Base-by-base conservation (phyloP, 2,888 invertebrate genomes). In the Spisula subtruncata region DNA sequence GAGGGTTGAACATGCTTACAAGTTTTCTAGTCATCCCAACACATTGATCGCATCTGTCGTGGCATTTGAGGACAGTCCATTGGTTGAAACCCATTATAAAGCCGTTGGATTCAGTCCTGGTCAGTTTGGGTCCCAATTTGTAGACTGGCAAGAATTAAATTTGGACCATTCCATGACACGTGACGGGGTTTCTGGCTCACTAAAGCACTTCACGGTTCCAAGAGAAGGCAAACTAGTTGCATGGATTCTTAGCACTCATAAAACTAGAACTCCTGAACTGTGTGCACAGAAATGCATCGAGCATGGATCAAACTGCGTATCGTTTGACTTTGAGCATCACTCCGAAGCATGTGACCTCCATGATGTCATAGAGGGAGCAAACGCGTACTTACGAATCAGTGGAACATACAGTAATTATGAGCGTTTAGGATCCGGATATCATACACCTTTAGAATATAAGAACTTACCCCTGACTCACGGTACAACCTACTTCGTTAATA, bases 81-180 rank as follows among this genome's bases (percentile, higher is more conserved):
- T 95, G n/a, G 82, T 87, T 6, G 88, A 89, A 12, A 86, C 81
- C 16, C 92, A 92, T 51, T 84, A 71, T 56, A 90, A 92, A 56
- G 93, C 93, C 12, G 90, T 95, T n/a, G 95, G 95, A 0, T 93
- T 88, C 85, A 93, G 92, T 82, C 93, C 93, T 1, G 94, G 95
- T 4, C 86, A 92, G 79, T 92, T 86, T 54, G 94, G 94, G 1
- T 90, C 91, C 35, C 94, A 94, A 41, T 89, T 95, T 66, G 84
- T 92, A 1, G 81, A 89, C 16, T 94, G 94, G 94, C 54, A 92
- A 51, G 35, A 81, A 6, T 56, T 94, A 1, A 79, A 35, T 16
- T 79, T 94, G 4, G 88, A 90, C 48, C 87, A 91, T 29, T 92
- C 93, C 5, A 29, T 71, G 4, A 83, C 81, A 16, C 87, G 93